Evolutionary conservation across 2,113 vertebrate genomes (phyloP), one percentile per base, ranked within the genome.

Genomic region (Siniperca chuatsi): DNA sequence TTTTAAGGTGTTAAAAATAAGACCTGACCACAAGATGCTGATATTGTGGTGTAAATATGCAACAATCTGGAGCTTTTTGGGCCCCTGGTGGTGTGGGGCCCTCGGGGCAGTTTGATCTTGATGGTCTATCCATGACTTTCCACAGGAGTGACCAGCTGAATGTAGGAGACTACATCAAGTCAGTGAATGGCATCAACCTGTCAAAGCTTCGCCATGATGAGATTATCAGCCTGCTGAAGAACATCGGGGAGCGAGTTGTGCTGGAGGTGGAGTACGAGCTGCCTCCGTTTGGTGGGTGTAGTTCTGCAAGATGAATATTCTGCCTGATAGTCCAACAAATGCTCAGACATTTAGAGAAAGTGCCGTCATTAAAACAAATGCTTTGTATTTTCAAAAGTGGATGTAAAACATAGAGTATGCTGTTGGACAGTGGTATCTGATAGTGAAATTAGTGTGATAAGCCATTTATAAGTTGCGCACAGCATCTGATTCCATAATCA

Each of bases 251-350:
- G 92, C 95, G 97, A 48, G 98, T 99, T 78, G 96, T 99, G 92
- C 96, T 99, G 94, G 98, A 99, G 93, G 98, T 99, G 42, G 98
- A 99, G 92, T 99, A 99, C 6, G 97, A 98, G 86, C 96, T 99
- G 78, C 97, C 98, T 0, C 96, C 96, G n/a, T 96, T 96, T 0
- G 97, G 98, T 99, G 95, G 77, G 94, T 88, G 60, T 65, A 58
- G 46, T 37, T 50, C 33, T 57, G 23, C 12, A 3, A 15, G 15
- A 29, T 20, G 8, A 52, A 60, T 37, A 37, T 44, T 68, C 7
- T n/a, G n/a, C 20, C 15, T 44, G 20, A 44, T 37, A 35, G n/a
- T 52, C 2, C 13, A 15, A 65, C 8, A 70, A 48, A 69, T 23
- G 54, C 37, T 44, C 11, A 25, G 37, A 62, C 16, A 37, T n/a